Evolutionary conservation across 2,797 vertebrate species (phyloP).

Genomic region (Chrysocyon brachyurus): DNA sequence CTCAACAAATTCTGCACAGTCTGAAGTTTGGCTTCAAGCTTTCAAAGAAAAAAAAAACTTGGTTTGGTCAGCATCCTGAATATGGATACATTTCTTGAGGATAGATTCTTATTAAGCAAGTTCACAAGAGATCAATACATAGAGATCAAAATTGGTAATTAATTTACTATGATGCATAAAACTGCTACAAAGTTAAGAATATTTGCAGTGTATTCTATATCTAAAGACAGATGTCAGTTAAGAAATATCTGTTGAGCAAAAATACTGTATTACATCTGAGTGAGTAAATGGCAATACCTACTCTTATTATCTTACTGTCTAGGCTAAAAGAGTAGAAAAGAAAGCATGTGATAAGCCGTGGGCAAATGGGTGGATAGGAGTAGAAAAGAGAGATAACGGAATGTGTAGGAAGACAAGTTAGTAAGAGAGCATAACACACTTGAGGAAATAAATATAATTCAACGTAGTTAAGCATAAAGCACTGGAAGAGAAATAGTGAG

Average conservation of each 20-base stretch:
- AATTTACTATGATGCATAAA: conserved; percentile 24
- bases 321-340: neutral
- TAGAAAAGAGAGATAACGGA: neutral
- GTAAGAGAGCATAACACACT: neutral
- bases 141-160: conserved; percentile 15
- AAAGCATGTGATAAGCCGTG: neutral
- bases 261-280: neutral
- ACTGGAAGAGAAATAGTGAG: neutral
- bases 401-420: neutral
- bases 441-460: neutral
- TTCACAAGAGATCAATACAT: neutral
- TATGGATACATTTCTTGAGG: conserved; percentile 14
- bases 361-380: neutral
- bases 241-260: neutral
- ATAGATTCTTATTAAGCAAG: neutral
- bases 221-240: conserved; percentile 14
- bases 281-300: neutral
- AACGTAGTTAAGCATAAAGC: neutral
- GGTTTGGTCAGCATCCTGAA: neutral
- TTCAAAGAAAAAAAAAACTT: conserved; percentile 48
- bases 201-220: neutral
- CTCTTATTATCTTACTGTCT: neutral
- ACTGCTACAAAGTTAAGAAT: neutral
- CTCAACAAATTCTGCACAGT: conserved; percentile 15
- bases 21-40: conserved; percentile 57